Base-by-base conservation (phyloP, 64 coral and sea anemone genomes). In the Platygyra sinensis region DNA sequence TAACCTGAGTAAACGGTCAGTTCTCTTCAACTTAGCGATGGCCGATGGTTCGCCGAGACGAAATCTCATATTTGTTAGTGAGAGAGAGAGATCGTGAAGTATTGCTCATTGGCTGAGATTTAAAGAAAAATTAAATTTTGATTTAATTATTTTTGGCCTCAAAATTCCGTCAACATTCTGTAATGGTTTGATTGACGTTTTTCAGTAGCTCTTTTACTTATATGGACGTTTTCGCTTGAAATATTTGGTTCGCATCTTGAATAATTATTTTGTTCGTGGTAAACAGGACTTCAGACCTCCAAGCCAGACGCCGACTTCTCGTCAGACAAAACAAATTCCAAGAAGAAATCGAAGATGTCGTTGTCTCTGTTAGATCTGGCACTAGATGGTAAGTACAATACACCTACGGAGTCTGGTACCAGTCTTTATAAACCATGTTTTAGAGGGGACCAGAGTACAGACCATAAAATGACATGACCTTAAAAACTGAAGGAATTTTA, bases 331-430 rank as follows among this genome's bases (percentile, higher is more conserved):
- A 81, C 16, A 17, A 30, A 31, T 10, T 30, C 42, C 42, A 69
- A 85, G 62, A 52, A 77, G 49, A 77, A 25, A 10, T 49, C 33
- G 0, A 50, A 46, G 9, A 8, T 36, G 24, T 71, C 64, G 11
- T n/a, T 71, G 11, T 85, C 81, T 22, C 39, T 85, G 62, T 36
- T 85, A 63, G 81, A 85, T 39, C 63, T 85, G 19, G 81, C 36
- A 46, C 36, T 50, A 85, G 63, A 71, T 24, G 81, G 81, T 85
- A 2, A 85, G 81, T 55, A 42, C 18, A 18, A 65, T 18, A 5
- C 62, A 65, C 22, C 25, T 8, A 10, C 10, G 10, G 25, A 25
- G 10, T 2, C 25, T 20, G 19, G 4, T 4, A 20, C 63, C 7
- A 25, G 25, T 7, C 24, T 67, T 18, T 67, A 19, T 64, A 64